Evolutionary conservation across 2,888 invertebrate genomes (phyloP).

Genomic region (Hypercompe scribonia): DNA sequence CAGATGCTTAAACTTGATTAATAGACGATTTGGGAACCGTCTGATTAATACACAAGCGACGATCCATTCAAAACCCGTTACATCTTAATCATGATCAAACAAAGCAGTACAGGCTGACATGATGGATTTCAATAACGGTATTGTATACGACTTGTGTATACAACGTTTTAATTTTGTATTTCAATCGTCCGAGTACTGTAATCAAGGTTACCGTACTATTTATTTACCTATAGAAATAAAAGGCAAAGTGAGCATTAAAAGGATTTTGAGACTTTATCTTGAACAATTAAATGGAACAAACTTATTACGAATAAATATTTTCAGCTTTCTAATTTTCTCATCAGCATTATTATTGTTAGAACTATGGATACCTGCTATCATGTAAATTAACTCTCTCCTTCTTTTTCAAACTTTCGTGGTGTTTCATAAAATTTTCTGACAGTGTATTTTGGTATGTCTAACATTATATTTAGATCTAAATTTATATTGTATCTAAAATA

Average conservation of each 20-base stretch:
- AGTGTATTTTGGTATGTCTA: too few species aligned
- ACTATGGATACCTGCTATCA: too few species aligned
- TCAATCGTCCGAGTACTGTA: not conserved
- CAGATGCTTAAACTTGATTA: slow-evolving; percentile 85
- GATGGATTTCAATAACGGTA: slow-evolving; percentile 59
- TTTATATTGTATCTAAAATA: not conserved
- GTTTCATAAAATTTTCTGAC: too few species aligned
- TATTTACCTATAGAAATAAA: not conserved
- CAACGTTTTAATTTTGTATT: slow-evolving; percentile 7
- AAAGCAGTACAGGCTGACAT: slow-evolving; percentile 63
- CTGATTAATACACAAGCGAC: slow-evolving; percentile 78
- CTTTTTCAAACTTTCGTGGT: too few species aligned
- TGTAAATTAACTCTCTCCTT: too few species aligned
- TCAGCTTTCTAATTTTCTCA: too few species aligned
- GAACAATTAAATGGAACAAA: not conserved
- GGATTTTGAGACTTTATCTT: not conserved
- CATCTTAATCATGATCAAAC: slow-evolving; percentile 76
- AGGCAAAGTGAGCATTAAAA: not conserved
- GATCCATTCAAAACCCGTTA: slow-evolving; percentile 70
- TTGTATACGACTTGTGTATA: slow-evolving; percentile 9
- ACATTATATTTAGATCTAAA: not conserved
- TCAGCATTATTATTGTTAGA: too few species aligned
- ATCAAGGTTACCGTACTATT: not conserved
- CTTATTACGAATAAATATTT: not conserved
- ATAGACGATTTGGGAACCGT: slow-evolving; percentile 79